Evolutionary conservation across 2,888 invertebrate genomes (phyloP), one percentile per base, ranked within the genome.

Genomic region (Volucella zonaria): DNA sequence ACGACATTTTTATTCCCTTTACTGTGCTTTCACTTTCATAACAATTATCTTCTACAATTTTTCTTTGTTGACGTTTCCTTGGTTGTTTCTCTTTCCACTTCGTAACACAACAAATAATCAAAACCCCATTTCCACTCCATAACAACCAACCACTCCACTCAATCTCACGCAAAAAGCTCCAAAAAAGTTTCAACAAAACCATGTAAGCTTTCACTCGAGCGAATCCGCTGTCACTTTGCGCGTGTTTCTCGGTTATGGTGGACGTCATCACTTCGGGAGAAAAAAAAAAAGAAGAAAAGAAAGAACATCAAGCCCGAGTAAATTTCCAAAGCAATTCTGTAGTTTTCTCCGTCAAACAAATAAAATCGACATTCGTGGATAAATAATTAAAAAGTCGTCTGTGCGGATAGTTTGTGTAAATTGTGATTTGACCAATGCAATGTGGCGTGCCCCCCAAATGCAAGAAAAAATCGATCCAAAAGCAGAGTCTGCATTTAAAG

Each of bases 391-490:
- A 6, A 42, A 59, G 8, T 12, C 38, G 59, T 6, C 14, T 23
- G 62, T 67, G 58, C 79, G 59, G 23, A 75, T 75, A 43, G 54
- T 18, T 67, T 79, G 58, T 71, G 18, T 66, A 66, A 56, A 15
- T 43, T 58, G 52, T 59, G 64, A 56, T 14, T 62, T 12, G 61
- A 75, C 71, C 59, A 80, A 64, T 66, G 79, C 71, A 51, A 83
- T 83, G 80, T 80, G 61, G 43, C 59, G 71, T 80, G 80, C 38
- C 71, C 62, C 64, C 15, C 70, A 76, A 83, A 61, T 75, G 83
- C 75, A 75, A 61, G 64, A 85, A 85, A 85, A 85, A 85, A 85
- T 85, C 85, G 85, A 85, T 85, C 81, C 54, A 68, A 45, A 71
- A 58, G 45, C 47, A 76, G 66, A 80, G 56, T 85, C 76, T 81